Evolutionary conservation across 2,797 vertebrate species (phyloP), one percentile per base, ranked within the genome.

Genomic region (Gallinago stenura): DNA sequence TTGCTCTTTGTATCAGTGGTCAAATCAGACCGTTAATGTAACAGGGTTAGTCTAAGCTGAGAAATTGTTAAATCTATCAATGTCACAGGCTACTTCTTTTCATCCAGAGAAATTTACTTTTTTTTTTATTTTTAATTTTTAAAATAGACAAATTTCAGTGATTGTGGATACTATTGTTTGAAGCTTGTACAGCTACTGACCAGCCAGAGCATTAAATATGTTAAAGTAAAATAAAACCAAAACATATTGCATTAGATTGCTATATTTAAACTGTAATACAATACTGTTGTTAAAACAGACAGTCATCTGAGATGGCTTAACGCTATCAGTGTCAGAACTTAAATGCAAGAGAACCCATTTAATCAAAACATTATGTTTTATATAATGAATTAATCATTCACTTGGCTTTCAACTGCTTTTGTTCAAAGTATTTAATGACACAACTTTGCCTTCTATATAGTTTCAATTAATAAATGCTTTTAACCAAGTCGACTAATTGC

Each of bases 331-430:
- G 62, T 87, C 93, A 95, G 70, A 81, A 94, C 22, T 68, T 72
- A 86, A 83, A 96, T 35, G 28, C 26, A 62, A 77, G 51, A 82
- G 16, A 93, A 95, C 45, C 20, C n/a, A 79, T 51, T 81, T 48
- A 91, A 94, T 88, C 62, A 95, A 95, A 96, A 78, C 69, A 91
- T 66, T 79, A 64, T 58, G 15, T 50, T 93, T 83, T 85, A 93
- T 75, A 78, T 30, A 91, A 94, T 80, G 25, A 96, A 95, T 85
- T 80, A 89, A 94, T 78, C 50, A 92, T 83, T 87, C 53, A 91
- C 46, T 75, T 83, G 57, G 19, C 57, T 91, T 92, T 87, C 84
- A 92, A 26, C 14, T 79, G n/a, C 33, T 41, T 87, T 80, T 70
- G 58, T 94, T 79, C 35, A 64, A 88, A 93, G 43, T 64, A 83